Conservation (phyloP, 2,888 invertebrate genomes). For the Andrena dorsata region DNA sequence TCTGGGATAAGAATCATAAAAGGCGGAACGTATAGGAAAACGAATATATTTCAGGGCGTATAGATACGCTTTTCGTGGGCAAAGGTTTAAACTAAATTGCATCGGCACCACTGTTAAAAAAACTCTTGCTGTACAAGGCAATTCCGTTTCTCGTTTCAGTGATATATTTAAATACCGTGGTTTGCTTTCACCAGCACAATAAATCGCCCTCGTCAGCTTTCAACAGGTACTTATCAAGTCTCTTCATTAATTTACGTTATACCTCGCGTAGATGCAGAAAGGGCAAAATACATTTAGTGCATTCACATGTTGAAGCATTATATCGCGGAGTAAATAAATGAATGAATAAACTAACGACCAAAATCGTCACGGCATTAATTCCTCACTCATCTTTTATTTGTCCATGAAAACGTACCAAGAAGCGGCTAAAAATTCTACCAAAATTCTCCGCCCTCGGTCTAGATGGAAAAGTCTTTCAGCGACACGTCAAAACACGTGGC, state of each 20-base stretch:
- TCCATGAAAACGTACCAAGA: background rate
- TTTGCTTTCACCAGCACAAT: background rate
- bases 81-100: too few species aligned
- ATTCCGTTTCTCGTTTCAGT: too few species aligned
- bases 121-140: too few species aligned
- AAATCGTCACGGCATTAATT: background rate
- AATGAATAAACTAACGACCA: background rate
- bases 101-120: too few species aligned
- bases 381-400: background rate
- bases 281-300: background rate
- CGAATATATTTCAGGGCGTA: too few species aligned
- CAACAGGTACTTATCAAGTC: conserved; percentile 6
- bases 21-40: too few species aligned
- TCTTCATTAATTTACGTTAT: conserved; percentile 35
- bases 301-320: background rate
- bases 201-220: conserved; percentile 9
- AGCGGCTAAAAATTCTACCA: background rate
- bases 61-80: too few species aligned
- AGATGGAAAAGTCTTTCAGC: background rate
- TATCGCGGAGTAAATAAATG: background rate
- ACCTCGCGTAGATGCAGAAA: background rate
- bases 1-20: too few species aligned
- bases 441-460: background rate
- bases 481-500: background rate
- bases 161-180: conserved; percentile 7